Conservation (phyloP, 2,797 vertebrate species). For the Stomatorhinus walkeri region DNA sequence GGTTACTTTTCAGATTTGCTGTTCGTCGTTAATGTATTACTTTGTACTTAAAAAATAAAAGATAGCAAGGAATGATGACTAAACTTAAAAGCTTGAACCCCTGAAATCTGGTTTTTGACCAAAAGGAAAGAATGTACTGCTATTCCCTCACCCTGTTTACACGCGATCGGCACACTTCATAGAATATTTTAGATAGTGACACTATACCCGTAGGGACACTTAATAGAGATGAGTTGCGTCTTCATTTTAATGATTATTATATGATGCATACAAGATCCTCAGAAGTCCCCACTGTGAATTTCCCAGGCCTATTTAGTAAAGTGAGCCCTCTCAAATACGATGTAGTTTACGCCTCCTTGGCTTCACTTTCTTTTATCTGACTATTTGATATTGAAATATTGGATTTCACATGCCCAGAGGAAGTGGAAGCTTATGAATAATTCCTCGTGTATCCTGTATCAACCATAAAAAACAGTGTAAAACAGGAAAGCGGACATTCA, state of each 20-base stretch:
- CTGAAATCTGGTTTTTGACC: neutral
- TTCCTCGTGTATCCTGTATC: conserved; percentile 59
- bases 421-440: conserved; percentile 46
- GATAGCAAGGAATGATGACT: neutral
- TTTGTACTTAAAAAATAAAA: neutral
- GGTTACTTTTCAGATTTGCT: neutral
- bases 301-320: conserved; percentile 57
- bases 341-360: conserved; percentile 55
- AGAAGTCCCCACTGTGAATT: conserved; percentile 38
- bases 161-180: conserved; percentile 17
- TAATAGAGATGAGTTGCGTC: conserved; percentile 24
- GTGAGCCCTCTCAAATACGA: conserved; percentile 63
- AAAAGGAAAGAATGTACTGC: neutral
- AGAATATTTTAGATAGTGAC: conserved; percentile 17
- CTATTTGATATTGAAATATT: conserved; percentile 56
- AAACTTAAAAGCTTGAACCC: neutral
- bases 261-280: conserved; percentile 15
- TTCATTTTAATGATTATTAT: conserved; percentile 28
- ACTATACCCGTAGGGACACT: conserved; percentile 20
- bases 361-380: conserved; percentile 50
- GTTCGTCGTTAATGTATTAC: neutral
- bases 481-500: conserved; percentile 28
- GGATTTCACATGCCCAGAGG: conserved; percentile 51
- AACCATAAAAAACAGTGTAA: conserved; percentile 42
- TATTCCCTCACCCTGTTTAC: conserved; percentile 6